These are phyloP conservation scores for Arremon brunneinucha DNA, from an alignment of 2,797 vertebrate genomes.

Conservation along the genomic window DNA sequence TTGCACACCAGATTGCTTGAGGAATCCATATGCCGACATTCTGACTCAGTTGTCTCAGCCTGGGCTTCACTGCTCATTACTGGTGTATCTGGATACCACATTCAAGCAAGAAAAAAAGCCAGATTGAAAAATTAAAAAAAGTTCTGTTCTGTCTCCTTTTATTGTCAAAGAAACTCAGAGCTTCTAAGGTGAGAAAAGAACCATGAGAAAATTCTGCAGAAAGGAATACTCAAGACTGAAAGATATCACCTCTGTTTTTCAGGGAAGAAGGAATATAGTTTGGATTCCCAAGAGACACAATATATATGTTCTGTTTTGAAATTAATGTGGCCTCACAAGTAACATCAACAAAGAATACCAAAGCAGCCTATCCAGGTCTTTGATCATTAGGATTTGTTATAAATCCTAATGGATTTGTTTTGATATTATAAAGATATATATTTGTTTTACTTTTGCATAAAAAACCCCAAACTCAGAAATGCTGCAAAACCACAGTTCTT, in stretches of 20 bases:
- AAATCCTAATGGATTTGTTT: background rate
- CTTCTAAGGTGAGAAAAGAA: background rate
- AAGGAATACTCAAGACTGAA: background rate
- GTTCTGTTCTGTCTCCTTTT: background rate
- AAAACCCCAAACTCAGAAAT: background rate
- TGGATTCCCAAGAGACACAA: background rate
- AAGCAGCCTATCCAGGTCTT: background rate
- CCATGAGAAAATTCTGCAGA: background rate
- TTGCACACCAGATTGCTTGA: conserved; percentile 41
- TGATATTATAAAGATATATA: background rate
- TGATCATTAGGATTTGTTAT: background rate
- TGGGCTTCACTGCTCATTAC: background rate
- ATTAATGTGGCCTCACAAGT: background rate
- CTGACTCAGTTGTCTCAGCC: background rate
- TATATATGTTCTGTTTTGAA: background rate
- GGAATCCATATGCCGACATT: conserved; percentile 52
- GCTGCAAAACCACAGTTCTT: background rate
- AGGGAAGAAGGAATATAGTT: background rate
- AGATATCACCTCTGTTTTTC: background rate
- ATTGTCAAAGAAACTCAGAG: background rate
- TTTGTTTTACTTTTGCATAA: background rate
- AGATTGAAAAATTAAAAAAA: background rate
- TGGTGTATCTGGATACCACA: conserved; percentile 14
- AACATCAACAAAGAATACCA: background rate
- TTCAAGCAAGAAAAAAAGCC: background rate